phyloP scores from a whole-genome alignment of 2,888 invertebrate genomes.

The Pterobdella sp. region DNA sequence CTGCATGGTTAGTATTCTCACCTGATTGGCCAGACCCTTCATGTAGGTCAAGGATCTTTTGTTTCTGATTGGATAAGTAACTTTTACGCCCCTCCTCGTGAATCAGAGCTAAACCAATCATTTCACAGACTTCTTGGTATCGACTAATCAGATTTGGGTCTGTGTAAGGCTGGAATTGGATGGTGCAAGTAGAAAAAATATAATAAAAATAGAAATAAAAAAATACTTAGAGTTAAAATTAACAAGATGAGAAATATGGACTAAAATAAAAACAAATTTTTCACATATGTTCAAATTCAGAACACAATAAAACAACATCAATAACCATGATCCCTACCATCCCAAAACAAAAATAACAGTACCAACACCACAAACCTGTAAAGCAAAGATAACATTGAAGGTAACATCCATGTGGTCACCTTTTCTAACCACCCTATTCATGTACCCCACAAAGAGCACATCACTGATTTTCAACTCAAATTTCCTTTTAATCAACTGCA shows the following conservation, averaged over 20 bases:
- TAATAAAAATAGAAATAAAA: neutral
- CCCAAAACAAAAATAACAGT: neutral
- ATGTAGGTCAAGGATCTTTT: neutral
- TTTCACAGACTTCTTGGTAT: conserved; percentile 19
- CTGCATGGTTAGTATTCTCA: neutral
- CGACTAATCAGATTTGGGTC: conserved; percentile 1
- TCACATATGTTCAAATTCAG: neutral
- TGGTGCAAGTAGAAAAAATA: neutral
- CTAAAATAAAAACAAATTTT: neutral
- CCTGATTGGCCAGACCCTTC: neutral
- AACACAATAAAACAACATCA: neutral
- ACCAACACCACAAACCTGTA: neutral
- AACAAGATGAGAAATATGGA: too few species aligned
- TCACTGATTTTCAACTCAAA: conserved; percentile 20
- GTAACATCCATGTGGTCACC: neutral
- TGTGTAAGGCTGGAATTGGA: conserved; percentile 13
- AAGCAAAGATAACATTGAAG: conserved; percentile 22
- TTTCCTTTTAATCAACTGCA: conserved; percentile 2
- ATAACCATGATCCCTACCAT: neutral
- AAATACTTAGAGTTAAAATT: too few species aligned
- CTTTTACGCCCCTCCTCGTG: conserved; percentile 21
- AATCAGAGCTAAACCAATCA: conserved; percentile 18
- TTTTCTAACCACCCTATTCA: conserved; percentile 1
- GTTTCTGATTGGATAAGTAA: conserved; percentile 5
- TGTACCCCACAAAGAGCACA: conserved; percentile 20